Base-by-base conservation (phyloP, 92 coral and sea anemone species). In the Porites cylindrica region DNA sequence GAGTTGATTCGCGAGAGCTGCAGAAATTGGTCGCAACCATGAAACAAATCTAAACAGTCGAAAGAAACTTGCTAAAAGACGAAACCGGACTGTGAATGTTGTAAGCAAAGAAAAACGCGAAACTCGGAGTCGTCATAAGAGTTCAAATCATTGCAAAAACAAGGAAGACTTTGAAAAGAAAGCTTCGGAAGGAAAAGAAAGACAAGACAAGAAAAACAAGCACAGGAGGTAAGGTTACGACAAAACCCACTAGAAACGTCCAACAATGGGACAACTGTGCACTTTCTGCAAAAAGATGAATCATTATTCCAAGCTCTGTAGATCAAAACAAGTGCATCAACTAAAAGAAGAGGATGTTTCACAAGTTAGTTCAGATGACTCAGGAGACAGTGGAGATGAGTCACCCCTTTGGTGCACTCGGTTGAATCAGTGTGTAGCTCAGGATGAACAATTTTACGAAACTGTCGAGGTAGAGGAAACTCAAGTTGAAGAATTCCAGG, bases 241-340 rank as follows among this genome's bases (percentile, higher is more conserved):
- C 47, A 38, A 38, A 38, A 4, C 47, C 47, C 47, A 38, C 47
- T 38, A 38, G 47, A 38, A 38, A 38, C 47, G 6, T 4, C 47
- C 47, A 38, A 29, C 32, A 76, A 85, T 74, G 83, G 88, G 88
- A 12, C 77, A 85, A 77, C 77, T 52, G 77, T 77, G 84, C 32
- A 77, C 77, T 13, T 20, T 29, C 64, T 64, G 84, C 69, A 67
- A 85, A 77, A 85, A 85, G 89, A 77, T 64, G 53, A 77, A 77
- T 77, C 70, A 77, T 58, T 76, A 60, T 32, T 70, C 85, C 6
- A 86, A 78, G 85, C 20, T 86, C 65, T 78, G 89, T 71, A 12
- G 85, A 78, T 66, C 90, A 59, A 56, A 61, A 60, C 29, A 78
- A 59, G 84, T 78, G 9, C 77, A 86, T 18, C 54, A 77, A 24